Percentiles rank a stretch among this genome's conserved stretches.
These are phyloP conservation scores for Muraenolepis orangiensis DNA, from an alignment of 2,797 vertebrate genomes.

Conservation along the genomic window DNA sequence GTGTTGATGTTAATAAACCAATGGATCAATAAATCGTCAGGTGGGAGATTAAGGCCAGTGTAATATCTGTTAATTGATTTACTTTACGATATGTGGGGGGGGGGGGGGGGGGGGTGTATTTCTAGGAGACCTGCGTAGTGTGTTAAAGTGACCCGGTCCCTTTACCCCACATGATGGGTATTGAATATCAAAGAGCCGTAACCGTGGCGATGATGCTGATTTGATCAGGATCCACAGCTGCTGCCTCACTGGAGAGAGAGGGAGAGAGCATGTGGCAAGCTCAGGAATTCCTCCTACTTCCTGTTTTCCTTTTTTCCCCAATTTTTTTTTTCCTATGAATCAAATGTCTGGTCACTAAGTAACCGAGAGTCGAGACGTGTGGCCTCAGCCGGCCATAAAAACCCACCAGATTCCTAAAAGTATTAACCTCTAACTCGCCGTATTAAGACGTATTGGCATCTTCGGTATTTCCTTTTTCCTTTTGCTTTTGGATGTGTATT, in stretches of 20 bases:
- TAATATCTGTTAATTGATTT: constrained; percentile 8
- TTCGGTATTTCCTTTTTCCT: not conserved
- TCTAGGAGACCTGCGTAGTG: not conserved
- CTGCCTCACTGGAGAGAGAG: not conserved
- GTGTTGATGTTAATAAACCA: constrained; percentile 40
- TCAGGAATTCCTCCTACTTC: not conserved
- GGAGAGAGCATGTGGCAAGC: not conserved
- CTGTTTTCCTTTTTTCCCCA: not conserved
- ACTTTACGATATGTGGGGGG: too few relatives aligned
- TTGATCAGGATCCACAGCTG: not conserved
- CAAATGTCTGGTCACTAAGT: not conserved
- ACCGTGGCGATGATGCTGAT: not conserved
- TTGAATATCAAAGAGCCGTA: too few relatives aligned
- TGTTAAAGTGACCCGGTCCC: not conserved
- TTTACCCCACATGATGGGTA: not conserved
- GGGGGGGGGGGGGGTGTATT: too few relatives aligned
- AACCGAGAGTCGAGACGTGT: not conserved
- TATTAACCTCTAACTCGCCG: not conserved
- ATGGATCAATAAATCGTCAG: constrained; percentile 18
- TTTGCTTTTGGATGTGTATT: not conserved
- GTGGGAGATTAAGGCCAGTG: constrained; percentile 19
- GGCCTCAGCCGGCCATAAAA: not conserved
- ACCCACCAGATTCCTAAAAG: not conserved
- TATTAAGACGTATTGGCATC: not conserved
- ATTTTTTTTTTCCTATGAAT: not conserved